Evolutionary conservation across 2,113 vertebrate species (phyloP), one percentile per base, ranked within the genome.

Genomic region (Anhinga rufa): DNA sequence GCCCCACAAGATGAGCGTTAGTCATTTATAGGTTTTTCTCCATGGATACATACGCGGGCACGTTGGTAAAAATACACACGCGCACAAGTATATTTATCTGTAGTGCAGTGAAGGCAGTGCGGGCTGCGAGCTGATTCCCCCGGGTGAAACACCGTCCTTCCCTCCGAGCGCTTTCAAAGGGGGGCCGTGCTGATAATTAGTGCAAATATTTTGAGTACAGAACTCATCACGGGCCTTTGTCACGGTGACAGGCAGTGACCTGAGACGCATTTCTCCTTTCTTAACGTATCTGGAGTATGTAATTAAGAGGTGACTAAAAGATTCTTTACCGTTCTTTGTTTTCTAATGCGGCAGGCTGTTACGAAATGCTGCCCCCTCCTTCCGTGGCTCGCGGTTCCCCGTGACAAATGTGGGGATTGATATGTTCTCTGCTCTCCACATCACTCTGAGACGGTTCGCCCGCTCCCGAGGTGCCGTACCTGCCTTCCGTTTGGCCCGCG

Each of bases 151-250:
- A 28, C 81, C 94, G 84, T 65, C 82, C 94, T 79, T 69, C 91
- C 91, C 95, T 87, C 72, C 6, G 0, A 86, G 95, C 24, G 6
- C 96, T 95, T 95, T 82, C 89, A 85, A 94, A 94, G 82, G 95
- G 89, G 95, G 95, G 14, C 92, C 66, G 38, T 66, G 88, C 91
- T 20, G 91, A 60, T 95, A 96, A 96, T 97, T 96, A 95, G 91
- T 66, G 89, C 97, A 97, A 97, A 97, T 96, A 96, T 97, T 97
- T 96, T 97, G 97, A 97, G 81, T 94, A 86, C 91, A 80, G 93
- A 97, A 55, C 96, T 96, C 96, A 83, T 97, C 89, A 44, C 3
- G 38, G 91, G 85, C 95, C 93, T 97, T 95, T 96, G 96, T 97
- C 55, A 2, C 5, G 5, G 87, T 95, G 97, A 96, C 96, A 95